Conservation (phyloP, 1,140 invertebrate species). For the Macrostomum lignano region DNA sequence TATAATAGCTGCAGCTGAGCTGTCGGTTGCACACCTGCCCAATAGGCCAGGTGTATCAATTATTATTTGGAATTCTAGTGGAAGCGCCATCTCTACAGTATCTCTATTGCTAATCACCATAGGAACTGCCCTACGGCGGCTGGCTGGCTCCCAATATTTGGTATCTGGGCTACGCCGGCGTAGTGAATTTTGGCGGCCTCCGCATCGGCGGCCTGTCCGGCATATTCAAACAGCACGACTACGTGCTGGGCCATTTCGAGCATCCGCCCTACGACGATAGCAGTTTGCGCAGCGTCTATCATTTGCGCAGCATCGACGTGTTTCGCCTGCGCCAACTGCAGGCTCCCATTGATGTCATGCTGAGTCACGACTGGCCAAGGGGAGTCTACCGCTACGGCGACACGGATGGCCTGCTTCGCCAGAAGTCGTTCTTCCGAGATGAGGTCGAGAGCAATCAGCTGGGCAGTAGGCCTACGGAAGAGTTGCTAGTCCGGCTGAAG, state of each 20-base stretch:
- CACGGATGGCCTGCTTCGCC: conserved; percentile 39
- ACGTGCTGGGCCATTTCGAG: conserved; percentile 49
- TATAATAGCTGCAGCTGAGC: too few relatives aligned
- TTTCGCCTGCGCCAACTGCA: conserved; percentile 39
- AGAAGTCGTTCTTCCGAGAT: conserved; percentile 54
- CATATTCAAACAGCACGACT: conserved; percentile 64
- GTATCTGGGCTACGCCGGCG: conserved; percentile 63
- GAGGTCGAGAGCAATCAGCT: conserved; percentile 50
- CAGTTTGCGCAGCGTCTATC: conserved; percentile 59
- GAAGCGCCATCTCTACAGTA: too few relatives aligned
- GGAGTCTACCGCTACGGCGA: conserved; percentile 62
- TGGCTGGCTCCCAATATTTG: conserved; percentile 96
- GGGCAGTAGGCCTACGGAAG: conserved; percentile 51
- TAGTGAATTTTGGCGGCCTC: conserved; percentile 53
- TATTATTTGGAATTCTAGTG: too few relatives aligned
- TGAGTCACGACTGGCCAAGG: conserved; percentile 87
- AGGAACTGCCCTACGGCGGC: conserved; percentile 73
- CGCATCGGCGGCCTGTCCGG: conserved; percentile 74
- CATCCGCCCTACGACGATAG: conserved; percentile 47
- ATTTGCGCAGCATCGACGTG: conserved; percentile 65
- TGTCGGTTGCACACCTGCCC: too few relatives aligned
- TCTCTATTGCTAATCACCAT: too few relatives aligned
- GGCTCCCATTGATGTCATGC: conserved; percentile 48
- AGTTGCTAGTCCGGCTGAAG: conserved; percentile 44
- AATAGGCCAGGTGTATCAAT: too few relatives aligned